Evolutionary conservation across 1,140 invertebrate species (phyloP).

Genomic region (Aphaenogaster ashmeadi): DNA sequence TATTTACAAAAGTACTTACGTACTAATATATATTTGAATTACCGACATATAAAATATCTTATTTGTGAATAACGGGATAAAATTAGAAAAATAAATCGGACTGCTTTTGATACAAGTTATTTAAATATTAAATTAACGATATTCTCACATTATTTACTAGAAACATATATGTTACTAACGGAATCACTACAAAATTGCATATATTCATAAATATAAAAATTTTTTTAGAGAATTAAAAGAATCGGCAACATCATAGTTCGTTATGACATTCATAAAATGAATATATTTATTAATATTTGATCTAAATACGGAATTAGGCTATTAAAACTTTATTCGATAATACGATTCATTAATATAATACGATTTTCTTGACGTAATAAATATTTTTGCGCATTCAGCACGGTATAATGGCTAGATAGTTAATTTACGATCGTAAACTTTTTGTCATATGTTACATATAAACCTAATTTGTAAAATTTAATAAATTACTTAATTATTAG

Average conservation of each 20-base stretch:
- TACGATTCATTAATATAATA: not conserved
- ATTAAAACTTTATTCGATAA: not conserved
- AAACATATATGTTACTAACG: not conserved
- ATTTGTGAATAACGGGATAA: constrained; percentile 21
- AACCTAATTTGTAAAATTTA: constrained; percentile 37
- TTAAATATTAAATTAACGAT: constrained; percentile 12
- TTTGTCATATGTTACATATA: not conserved
- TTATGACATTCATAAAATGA: not conserved
- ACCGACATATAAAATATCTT: constrained; percentile 12
- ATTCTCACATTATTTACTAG: not conserved
- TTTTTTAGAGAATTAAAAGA: not conserved
- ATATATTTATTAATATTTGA: constrained; percentile 3
- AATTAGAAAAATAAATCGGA: not conserved
- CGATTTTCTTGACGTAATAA: not conserved
- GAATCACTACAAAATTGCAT: constrained; percentile 13
- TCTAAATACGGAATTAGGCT: constrained; percentile 17
- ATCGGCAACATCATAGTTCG: not conserved
- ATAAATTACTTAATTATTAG: constrained; percentile 29
- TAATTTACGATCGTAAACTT: constrained; percentile 15
- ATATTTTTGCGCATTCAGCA: not conserved
- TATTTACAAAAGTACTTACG: constrained; percentile 1
- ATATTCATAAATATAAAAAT: constrained; percentile 19
- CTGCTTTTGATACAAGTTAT: not conserved
- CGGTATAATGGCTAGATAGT: not conserved
- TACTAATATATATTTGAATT: not conserved